A percentile compares a stretch with the other conserved stretches of the same genome.
phyloP scores from a whole-genome alignment of 2,888 invertebrate genomes.

The Lepidonotus clava region DNA sequence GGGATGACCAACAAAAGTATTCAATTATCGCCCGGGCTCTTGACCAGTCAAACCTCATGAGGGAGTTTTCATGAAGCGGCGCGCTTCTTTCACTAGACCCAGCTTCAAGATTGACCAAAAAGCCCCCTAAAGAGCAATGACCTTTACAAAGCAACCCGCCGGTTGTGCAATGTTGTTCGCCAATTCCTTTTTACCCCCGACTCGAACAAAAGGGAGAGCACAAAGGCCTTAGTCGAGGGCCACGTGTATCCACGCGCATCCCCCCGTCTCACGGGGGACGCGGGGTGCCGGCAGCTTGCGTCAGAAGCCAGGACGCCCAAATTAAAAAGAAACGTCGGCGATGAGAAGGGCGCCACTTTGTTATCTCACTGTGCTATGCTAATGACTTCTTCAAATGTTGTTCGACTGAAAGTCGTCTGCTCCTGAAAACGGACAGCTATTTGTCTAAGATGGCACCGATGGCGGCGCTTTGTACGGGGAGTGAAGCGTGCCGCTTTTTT shows the following conservation, averaged over 20 bases:
- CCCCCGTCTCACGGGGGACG: background rate
- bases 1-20: background rate
- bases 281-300: too few relatives aligned
- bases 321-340: too few relatives aligned
- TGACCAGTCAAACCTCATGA: background rate
- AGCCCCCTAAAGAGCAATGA: background rate
- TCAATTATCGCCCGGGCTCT: background rate
- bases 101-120: background rate
- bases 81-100: background rate
- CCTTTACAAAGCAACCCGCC: background rate
- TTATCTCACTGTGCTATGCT: background rate
- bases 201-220: background rate
- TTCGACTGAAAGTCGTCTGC: background rate
- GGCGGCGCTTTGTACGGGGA: background rate
- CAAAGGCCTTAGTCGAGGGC: background rate
- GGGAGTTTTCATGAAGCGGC: background rate
- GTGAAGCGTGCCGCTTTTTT: background rate
- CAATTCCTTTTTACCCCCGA: background rate
- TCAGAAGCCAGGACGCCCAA: too few relatives aligned
- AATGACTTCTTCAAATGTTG: background rate
- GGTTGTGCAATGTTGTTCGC: slow-evolving; percentile 22
- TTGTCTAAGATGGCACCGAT: slow-evolving; percentile 1
- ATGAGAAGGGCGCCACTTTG: too few relatives aligned
- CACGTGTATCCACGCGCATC: slow-evolving; percentile 28
- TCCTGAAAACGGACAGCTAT: background rate